Conservation (phyloP, 1,140 invertebrate species). For the Temnothorax nylanderi region DNA sequence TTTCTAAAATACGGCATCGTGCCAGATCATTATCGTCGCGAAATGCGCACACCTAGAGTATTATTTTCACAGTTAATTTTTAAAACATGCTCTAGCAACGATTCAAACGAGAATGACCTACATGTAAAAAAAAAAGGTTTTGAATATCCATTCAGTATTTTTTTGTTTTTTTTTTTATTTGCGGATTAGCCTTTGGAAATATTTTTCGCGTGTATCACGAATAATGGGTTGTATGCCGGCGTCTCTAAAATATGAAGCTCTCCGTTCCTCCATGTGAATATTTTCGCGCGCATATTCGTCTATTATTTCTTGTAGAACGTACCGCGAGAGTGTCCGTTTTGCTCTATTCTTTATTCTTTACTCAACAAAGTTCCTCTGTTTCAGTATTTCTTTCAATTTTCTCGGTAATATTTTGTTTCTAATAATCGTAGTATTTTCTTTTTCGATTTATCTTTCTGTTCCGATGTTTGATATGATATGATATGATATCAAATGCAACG, state of each 20-base stretch:
- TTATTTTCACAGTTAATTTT: constrained; percentile 4
- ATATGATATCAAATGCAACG: neutral
- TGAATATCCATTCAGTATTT: neutral
- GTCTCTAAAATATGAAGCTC: constrained; percentile 33
- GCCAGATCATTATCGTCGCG: constrained; percentile 12
- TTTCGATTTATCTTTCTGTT: neutral
- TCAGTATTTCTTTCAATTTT: neutral
- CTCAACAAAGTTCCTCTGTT: constrained; percentile 6
- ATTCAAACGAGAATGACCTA: neutral
- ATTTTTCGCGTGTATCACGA: neutral
- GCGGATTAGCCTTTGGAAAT: constrained; percentile 17
- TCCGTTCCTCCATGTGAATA: constrained; percentile 27
- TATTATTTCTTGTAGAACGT: constrained; percentile 27
- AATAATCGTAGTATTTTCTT: constrained; percentile 5
- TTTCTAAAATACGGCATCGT: constrained; percentile 22
- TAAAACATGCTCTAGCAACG: neutral
- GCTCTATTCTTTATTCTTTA: constrained; percentile 14
- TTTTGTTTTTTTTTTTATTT: neutral
- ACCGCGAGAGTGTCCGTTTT: neutral
- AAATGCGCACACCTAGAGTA: neutral
- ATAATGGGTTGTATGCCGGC: neutral
- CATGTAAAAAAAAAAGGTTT: neutral
- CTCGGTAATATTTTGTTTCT: neutral
- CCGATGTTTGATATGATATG: neutral
- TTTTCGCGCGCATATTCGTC: constrained; percentile 32